Conservation (phyloP, 2,113 vertebrate genomes). For the Podarcis cretensis region DNA sequence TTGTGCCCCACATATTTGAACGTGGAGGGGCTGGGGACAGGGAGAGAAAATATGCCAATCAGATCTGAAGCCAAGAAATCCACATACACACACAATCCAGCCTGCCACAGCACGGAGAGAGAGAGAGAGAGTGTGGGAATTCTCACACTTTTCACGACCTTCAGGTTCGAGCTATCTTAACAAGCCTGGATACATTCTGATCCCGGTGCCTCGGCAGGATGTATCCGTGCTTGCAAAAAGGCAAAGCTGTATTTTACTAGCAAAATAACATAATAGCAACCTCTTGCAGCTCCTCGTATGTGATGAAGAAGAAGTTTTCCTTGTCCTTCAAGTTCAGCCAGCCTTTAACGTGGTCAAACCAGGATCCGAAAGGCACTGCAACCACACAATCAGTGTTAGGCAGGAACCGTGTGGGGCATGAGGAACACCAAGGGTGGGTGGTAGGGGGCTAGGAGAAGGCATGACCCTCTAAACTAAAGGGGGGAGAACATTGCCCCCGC, state of each 20-base stretch:
- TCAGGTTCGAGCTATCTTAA: background rate
- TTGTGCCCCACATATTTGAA: background rate
- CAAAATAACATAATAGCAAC: slow-evolving; percentile 44
- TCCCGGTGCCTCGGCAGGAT: background rate
- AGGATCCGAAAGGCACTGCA: slow-evolving; percentile 66
- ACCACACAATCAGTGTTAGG: background rate
- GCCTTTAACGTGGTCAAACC: slow-evolving; percentile 75
- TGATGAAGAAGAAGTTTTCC: slow-evolving; percentile 70
- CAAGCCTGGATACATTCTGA: background rate
- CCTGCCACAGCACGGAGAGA: background rate
- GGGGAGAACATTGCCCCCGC: background rate
- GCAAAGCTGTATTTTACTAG: background rate
- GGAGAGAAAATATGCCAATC: background rate
- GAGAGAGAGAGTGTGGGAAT: background rate
- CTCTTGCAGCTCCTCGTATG: slow-evolving; percentile 73
- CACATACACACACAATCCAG: background rate
- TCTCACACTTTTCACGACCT: background rate
- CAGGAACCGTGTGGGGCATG: background rate
- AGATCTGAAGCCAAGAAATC: background rate
- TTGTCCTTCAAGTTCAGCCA: slow-evolving; percentile 64
- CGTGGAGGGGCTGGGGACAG: too few relatives aligned
- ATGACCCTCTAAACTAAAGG: background rate
- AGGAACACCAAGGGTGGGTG: too few relatives aligned
- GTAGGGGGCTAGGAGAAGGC: background rate
- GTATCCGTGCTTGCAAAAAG: background rate